Base-by-base conservation (phyloP, 2,888 invertebrate genomes). In the Pristionchus fissidentatus region DNA sequence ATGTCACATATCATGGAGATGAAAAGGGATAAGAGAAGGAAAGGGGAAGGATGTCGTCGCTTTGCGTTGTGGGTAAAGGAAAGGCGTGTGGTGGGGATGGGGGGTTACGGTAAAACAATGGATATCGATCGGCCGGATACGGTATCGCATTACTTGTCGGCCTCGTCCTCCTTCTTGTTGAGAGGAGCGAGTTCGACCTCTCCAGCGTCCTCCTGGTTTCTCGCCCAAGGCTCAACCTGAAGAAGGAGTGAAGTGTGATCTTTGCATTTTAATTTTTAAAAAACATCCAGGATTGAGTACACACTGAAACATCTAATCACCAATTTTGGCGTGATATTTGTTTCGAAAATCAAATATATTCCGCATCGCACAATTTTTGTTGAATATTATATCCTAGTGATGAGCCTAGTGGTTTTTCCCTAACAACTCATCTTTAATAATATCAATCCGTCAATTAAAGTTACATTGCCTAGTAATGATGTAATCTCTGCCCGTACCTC, bases 401-500 rank as follows among this genome's bases (percentile, higher is more conserved):
- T n/a, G n/a, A n/a, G n/a, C n/a, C n/a, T n/a, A n/a, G n/a, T n/a
- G n/a, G n/a, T n/a, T n/a, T n/a, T n/a, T n/a, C n/a, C n/a, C n/a
- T n/a, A n/a, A n/a, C n/a, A n/a, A n/a, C n/a, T n/a, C n/a, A n/a
- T n/a, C n/a, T n/a, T n/a, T n/a, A n/a, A n/a, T n/a, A n/a, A n/a
- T n/a, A n/a, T n/a, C n/a, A n/a, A n/a, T n/a, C n/a, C n/a, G n/a
- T n/a, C n/a, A n/a, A n/a, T n/a, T n/a, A n/a, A n/a, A n/a, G n/a
- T n/a, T n/a, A n/a, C n/a, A n/a, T n/a, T n/a, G n/a, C n/a, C n/a
- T n/a, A n/a, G n/a, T n/a, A n/a, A n/a, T n/a, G n/a, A n/a, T n/a
- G n/a, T n/a, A n/a, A n/a, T 60, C 60, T 60, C n/a, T 35, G n/a
- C 10, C 4, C 75, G 38, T 22, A 93, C 90, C 66, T 87, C 86